A percentile compares a stretch with the other conserved stretches of the same genome.
Conservation (phyloP, 1,140 invertebrate genomes). For the Cotesia chilonis region DNA sequence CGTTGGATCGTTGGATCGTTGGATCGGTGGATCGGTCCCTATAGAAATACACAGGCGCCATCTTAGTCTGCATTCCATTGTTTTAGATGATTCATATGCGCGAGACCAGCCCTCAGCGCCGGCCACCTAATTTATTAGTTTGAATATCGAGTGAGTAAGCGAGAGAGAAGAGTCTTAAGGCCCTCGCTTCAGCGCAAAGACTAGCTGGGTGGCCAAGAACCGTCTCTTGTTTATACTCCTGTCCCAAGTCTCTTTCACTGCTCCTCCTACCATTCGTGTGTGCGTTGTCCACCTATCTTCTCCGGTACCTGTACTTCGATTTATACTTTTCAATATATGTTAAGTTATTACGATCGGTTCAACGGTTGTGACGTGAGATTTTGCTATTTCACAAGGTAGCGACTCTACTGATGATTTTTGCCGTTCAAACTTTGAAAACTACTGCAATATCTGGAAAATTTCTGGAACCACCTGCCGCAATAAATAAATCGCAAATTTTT, state of each 20-base stretch:
- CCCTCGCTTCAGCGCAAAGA: constrained; percentile 36
- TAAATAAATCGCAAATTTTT: neutral
- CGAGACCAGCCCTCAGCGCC: constrained; percentile 32
- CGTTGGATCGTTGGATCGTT: constrained; percentile 41
- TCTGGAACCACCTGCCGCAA: no score
- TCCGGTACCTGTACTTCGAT: neutral
- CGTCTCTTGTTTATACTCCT: constrained; percentile 55
- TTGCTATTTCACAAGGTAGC: no score
- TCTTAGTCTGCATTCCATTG: constrained; percentile 66
- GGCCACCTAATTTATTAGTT: constrained; percentile 59
- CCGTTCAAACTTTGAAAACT: no score
- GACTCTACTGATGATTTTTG: no score
- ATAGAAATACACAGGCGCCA: constrained; percentile 46
- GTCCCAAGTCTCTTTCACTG: constrained; percentile 30
- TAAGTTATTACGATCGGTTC: neutral
- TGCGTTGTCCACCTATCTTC: constrained; percentile 13
- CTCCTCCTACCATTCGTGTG: constrained; percentile 28
- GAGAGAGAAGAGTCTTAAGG: constrained; percentile 41
- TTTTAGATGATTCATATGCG: constrained; percentile 66
- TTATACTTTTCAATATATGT: constrained; percentile 4
- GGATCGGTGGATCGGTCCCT: constrained; percentile 39
- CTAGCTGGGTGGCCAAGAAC: constrained; percentile 57
- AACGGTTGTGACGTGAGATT: no score
- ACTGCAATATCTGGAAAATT: no score
- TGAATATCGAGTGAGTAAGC: constrained; percentile 53